phyloP scores from a whole-genome alignment of 2,797 vertebrate species.

The Ctenosaura bakeri region DNA sequence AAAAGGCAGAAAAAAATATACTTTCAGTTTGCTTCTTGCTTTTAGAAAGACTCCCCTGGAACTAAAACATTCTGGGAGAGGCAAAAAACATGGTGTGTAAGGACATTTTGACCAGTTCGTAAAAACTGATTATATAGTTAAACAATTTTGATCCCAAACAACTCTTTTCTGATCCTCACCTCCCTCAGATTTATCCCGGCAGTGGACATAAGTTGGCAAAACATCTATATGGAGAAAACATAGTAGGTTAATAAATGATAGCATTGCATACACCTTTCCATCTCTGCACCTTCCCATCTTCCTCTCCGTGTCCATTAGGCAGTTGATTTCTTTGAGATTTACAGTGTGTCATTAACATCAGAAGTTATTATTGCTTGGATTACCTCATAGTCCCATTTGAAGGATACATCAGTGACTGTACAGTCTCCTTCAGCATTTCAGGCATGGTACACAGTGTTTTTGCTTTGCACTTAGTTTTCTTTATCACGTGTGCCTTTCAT shows the following conservation, averaged over 20 bases:
- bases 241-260: background rate
- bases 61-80: no score
- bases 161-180: background rate
- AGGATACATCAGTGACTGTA: background rate
- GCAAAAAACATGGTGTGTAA: no score
- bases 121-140: background rate
- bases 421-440: constrained; percentile 32
- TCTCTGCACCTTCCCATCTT: background rate
- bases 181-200: background rate
- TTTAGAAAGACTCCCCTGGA: no score
- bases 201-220: background rate
- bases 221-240: background rate
- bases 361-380: background rate
- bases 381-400: accelerated
- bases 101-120: no score
- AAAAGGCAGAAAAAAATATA: no score
- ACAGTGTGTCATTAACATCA: background rate
- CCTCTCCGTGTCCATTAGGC: background rate
- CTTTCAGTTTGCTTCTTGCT: no score
- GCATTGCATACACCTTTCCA: no score
- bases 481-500: constrained; percentile 60
- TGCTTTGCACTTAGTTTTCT: constrained; percentile 56
- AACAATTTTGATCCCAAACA: background rate
- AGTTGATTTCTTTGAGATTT: background rate
- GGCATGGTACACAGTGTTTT: background rate